These are phyloP conservation scores for Champsocephalus esox DNA, from an alignment of 2,797 vertebrate species.

Conservation along the genomic window DNA sequence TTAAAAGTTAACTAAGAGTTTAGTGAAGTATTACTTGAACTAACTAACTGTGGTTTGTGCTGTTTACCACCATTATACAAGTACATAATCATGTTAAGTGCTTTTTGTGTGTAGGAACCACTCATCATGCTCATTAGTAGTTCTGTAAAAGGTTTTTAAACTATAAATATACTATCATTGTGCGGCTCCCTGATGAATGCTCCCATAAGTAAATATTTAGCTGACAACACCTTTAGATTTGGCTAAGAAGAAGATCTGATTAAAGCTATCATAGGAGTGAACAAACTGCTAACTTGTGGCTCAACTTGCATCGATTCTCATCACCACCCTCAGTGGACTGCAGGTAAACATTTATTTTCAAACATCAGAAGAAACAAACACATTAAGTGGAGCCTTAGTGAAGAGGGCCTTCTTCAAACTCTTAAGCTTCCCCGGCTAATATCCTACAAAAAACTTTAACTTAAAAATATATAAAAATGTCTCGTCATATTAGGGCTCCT, in stretches of 20 bases:
- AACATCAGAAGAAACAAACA: slow-evolving; percentile 45
- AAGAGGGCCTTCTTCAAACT: slow-evolving; percentile 8
- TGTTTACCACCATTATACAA: slow-evolving; percentile 29
- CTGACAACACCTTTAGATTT: slow-evolving; percentile 15
- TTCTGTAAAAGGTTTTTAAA: slow-evolving; percentile 5
- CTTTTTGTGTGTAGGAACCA: slow-evolving; percentile 12
- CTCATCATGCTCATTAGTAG: slow-evolving; percentile 10
- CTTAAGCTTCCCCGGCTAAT: not conserved
- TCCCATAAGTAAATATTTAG: slow-evolving; percentile 9
- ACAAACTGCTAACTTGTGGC: slow-evolving; percentile 47
- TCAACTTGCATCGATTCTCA: slow-evolving; percentile 21
- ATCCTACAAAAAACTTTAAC: not conserved
- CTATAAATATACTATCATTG: slow-evolving; percentile 31
- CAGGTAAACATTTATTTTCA: slow-evolving; percentile 57
- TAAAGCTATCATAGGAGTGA: slow-evolving; percentile 41
- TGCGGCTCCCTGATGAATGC: slow-evolving; percentile 7
- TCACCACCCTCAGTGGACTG: slow-evolving; percentile 30
- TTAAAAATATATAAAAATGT: not conserved
- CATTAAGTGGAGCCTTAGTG: slow-evolving; percentile 35
- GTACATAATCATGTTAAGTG: no score
- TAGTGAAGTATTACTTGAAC: slow-evolving; percentile 32
- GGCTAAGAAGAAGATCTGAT: slow-evolving; percentile 42
- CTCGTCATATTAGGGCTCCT: slow-evolving; percentile 6
- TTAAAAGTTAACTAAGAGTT: not conserved
- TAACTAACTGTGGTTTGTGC: slow-evolving; percentile 12